Percentiles rank a stretch among this genome's conserved stretches.
phyloP scores from a whole-genome alignment of 2,797 vertebrate genomes.

The Alca torda region DNA sequence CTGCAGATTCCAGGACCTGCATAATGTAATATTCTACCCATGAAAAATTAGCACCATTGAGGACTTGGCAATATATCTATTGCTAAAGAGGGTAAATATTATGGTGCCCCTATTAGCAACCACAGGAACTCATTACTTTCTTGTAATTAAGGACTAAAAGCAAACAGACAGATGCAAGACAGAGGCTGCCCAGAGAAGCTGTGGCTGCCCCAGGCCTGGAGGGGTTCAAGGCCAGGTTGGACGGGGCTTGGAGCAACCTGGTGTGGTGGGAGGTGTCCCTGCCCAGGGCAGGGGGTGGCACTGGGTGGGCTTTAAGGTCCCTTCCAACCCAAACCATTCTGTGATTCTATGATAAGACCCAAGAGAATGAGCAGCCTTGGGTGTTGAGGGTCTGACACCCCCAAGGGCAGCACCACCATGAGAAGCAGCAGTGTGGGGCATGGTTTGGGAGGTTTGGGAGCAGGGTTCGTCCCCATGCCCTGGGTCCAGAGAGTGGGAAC shows the following conservation, averaged over 20 bases:
- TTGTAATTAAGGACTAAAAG: conserved; percentile 27
- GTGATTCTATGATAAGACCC: too few relatives aligned
- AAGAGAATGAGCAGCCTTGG: background rate
- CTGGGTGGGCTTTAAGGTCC: too few relatives aligned
- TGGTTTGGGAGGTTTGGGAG: background rate
- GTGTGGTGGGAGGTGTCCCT: too few relatives aligned
- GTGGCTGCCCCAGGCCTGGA: too few relatives aligned
- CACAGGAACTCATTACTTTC: background rate
- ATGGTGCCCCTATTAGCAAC: background rate
- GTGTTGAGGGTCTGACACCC: background rate
- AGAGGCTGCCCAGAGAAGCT: too few relatives aligned
- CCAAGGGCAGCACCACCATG: background rate
- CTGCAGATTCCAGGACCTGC: background rate
- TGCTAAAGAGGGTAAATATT: conserved; percentile 42
- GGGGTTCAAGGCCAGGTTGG: too few relatives aligned
- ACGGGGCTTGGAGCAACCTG: too few relatives aligned
- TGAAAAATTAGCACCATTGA: conserved; percentile 47
- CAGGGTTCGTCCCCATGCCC: background rate
- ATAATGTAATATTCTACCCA: conserved; percentile 4
- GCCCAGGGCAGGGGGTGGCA: too few relatives aligned
- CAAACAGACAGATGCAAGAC: background rate
- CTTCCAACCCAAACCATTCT: too few relatives aligned
- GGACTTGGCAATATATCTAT: conserved; percentile 25
- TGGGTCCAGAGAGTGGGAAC: background rate
- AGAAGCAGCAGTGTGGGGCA: background rate